Percentiles rank a stretch among this genome's conserved stretches.
These are phyloP conservation scores for Zapus hudsonius DNA, from an alignment of 2,113 vertebrate genomes.

Conservation along the genomic window DNA sequence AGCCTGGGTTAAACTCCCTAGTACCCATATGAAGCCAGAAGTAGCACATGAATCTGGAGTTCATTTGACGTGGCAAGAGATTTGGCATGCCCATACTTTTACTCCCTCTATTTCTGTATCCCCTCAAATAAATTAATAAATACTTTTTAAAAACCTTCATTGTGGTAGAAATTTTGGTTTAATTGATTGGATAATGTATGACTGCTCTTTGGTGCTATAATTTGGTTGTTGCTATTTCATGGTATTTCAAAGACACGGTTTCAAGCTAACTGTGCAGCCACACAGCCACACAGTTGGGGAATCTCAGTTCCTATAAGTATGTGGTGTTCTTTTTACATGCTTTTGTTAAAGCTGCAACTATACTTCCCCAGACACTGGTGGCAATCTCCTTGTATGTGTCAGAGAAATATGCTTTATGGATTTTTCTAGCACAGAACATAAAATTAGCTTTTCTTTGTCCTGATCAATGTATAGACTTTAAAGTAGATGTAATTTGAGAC, in stretches of 20 bases:
- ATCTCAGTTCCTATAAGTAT: neutral
- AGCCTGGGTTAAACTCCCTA: too few species aligned
- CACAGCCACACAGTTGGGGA: neutral
- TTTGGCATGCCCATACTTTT: too few species aligned
- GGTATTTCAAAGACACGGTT: neutral
- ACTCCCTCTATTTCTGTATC: too few species aligned
- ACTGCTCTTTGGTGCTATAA: neutral
- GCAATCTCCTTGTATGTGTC: neutral
- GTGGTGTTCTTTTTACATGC: neutral
- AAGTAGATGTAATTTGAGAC: neutral
- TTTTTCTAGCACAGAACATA: neutral
- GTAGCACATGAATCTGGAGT: too few species aligned
- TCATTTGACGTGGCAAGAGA: too few species aligned
- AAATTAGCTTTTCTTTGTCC: constrained; percentile 22
- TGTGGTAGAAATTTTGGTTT: neutral
- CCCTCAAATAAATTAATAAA: too few species aligned
- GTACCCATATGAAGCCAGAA: too few species aligned
- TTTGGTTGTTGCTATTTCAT: neutral
- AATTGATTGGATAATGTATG: neutral
- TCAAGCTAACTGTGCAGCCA: neutral
- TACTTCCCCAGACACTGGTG: neutral
- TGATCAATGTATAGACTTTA: neutral
- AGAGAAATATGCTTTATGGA: neutral
- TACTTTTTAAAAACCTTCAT: neutral
- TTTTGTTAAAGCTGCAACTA: neutral